Conservation (phyloP, 2,113 vertebrate genomes). For the Myiagra hebetior region DNA sequence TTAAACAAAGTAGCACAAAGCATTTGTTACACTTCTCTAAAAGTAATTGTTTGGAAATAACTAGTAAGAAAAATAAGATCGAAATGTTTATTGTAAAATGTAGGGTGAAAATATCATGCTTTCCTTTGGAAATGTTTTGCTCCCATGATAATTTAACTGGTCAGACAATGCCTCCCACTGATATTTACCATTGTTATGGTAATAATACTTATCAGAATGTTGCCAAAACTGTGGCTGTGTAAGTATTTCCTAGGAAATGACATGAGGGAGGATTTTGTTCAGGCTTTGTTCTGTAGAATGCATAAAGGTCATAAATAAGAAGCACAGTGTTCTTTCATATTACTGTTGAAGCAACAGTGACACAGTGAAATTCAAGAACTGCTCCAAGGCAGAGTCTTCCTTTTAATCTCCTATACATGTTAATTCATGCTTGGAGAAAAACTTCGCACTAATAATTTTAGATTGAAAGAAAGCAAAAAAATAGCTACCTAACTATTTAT, state of each 20-base stretch:
- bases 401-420: background rate
- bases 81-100: background rate
- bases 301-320: background rate
- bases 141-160: constrained; percentile 28
- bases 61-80: background rate
- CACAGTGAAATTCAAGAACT: background rate
- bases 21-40: background rate
- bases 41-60: background rate
- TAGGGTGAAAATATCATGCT: constrained; percentile 29
- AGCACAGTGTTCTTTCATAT: background rate
- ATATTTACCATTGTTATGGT: constrained; percentile 49
- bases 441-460: background rate
- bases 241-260: constrained; percentile 51
- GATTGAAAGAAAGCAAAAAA: background rate
- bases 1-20: background rate
- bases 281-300: background rate
- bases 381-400: background rate
- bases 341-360: background rate
- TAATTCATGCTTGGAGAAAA: background rate
- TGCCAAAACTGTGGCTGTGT: constrained; percentile 16
- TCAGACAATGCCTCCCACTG: constrained; percentile 36
- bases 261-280: background rate
- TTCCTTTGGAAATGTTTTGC: constrained; percentile 20
- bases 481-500: background rate
- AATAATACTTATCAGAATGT: background rate